Evolutionary conservation across 1,140 invertebrate species (phyloP), one percentile per base, ranked within the genome.

Genomic region (Drosophila bocki): DNA sequence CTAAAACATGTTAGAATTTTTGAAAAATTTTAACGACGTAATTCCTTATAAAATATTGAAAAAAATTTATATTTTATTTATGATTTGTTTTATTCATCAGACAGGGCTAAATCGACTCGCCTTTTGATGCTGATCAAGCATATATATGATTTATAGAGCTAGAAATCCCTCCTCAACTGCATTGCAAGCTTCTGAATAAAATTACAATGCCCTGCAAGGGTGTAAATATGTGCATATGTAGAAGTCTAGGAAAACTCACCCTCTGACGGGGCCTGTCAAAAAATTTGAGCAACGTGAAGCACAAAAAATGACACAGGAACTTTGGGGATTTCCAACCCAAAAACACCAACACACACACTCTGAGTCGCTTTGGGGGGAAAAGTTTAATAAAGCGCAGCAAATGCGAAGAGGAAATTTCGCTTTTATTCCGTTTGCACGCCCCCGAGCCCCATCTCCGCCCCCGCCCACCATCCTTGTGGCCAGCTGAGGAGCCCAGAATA

Each of bases 341-440:
- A 50, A 50, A 50, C 26, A 29, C 47, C 26, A 54, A 15, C 32
- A 7, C 41, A 32, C n/a, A 13, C 42, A 37, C 22, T 22, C n/a
- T 41, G 7, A n/a, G 41, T 33, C 37, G 33, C 53, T 37, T 50
- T 78, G 68, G 53, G 29, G 47, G 54, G 58, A 61, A 76, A 86
- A 86, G 82, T 86, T 86, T 86, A 86, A 86, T 90, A 90, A 90
- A 90, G 84, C 80, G 84, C 84, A 84, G 72, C 77, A 88, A 90
- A 90, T 90, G 85, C 85, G 82, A 86, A 86, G 80, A 86, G 82
- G 82, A 86, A 86, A 86, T 88, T 88, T 88, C 85, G 78, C 68
- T 88, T 88, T 88, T 88, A 88, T 88, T 74, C 76, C 68, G 68
- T 54, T 63, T 42, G 54, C 22, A 33, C 29, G 17, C 26, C 33